Base-by-base conservation (phyloP, 92 coral and sea anemone genomes). In the Epizoanthus rinbou region DNA sequence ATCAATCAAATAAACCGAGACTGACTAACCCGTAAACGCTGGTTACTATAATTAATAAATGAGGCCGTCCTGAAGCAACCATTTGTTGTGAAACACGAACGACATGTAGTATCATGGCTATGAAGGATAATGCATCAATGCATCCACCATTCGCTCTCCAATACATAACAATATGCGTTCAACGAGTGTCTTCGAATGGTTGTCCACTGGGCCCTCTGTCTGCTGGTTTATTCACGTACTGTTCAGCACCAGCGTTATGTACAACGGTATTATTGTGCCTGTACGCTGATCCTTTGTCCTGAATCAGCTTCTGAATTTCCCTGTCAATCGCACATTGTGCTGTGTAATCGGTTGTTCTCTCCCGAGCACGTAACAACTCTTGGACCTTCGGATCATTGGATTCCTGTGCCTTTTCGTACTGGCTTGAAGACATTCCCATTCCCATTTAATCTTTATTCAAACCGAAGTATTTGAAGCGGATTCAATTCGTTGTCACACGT, bases 351-450 rank as follows among this genome's bases (percentile, higher is more conserved):
- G n/a, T 24, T 1, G 69, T 64, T 15, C 10, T 35, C 14, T 64
- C 69, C 0, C 69, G 15, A 6, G 69, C 69, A 11, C 69, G 69
- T 33, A 64, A 33, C 69, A 64, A 33, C 69, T 8, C 69, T 9
- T 22, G 17, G 8, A 64, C 69, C 35, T 24, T 23, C 5, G 69
- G 69, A 5, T 64, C 69, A 10, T 18, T 6, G 4, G 69, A 64
- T 11, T 8, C 39, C 31, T 64, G 69, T 14, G 69, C 69, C 41
- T 24, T 64, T 25, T 64, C 69, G 18, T 64, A 64, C 39, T 64
- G 69, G 24, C 69, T 64, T 7, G 69, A 64, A 24, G 69, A 23
- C 69, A 64, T 64, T 64, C 69, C 69, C 69, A 64, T 64, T 64
- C n/a, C 7, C 7, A 8, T 8, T 5, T 41, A 41, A 41, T 41